Evolutionary conservation across 2,113 vertebrate genomes (phyloP).

Genomic region (Erythrolamprus reginae): DNA sequence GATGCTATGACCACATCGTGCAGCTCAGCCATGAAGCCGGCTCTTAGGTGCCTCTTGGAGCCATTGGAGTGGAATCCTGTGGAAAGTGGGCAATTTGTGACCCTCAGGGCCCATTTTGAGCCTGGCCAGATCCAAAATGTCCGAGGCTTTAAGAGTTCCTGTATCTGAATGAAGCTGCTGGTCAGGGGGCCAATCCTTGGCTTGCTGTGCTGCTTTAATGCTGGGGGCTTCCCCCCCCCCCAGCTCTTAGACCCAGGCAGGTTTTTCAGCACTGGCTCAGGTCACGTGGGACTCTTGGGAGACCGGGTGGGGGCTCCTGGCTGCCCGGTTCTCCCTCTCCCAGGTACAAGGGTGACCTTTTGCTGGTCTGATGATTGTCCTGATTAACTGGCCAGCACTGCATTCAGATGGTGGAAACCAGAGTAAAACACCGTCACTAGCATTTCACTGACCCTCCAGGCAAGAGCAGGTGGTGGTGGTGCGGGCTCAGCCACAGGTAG

Average conservation of each 20-base stretch:
- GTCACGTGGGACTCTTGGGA: no score
- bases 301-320: not conserved
- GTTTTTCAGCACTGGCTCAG: not conserved
- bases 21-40: not conserved
- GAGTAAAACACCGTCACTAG: conserved; percentile 60
- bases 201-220: not conserved
- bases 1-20: not conserved
- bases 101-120: no score
- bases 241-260: not conserved
- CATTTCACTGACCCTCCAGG: conserved; percentile 51
- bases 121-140: not conserved
- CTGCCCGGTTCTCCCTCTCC: not conserved
- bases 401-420: conserved; percentile 33
- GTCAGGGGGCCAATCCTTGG: not conserved
- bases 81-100: not conserved
- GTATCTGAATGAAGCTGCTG: not conserved
- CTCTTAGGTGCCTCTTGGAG: not conserved
- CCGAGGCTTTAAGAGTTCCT: not conserved
- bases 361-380: conserved; percentile 24
- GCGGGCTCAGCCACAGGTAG: rapidly evolving
- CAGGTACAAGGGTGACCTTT: not conserved
- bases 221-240: not conserved
- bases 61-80: not conserved
- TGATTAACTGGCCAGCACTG: conserved; percentile 23
- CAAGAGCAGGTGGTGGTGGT: no score